These are phyloP conservation scores for Mustela nigripes DNA, from an alignment of 2,113 vertebrate species.

Conservation along the genomic window DNA sequence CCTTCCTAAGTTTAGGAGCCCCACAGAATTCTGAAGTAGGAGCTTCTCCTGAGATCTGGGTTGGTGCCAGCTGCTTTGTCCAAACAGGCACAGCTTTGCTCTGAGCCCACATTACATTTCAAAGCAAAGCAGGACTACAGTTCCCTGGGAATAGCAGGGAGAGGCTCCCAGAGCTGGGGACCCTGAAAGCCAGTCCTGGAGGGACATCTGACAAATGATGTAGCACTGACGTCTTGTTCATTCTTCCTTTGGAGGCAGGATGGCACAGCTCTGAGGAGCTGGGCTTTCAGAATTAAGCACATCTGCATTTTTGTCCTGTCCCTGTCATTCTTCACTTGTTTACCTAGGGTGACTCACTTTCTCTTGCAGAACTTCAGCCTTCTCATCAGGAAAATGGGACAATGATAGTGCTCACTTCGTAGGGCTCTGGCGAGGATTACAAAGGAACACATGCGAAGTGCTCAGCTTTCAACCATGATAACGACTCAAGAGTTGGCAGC, in stretches of 20 bases:
- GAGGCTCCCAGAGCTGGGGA: neutral
- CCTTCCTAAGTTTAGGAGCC: neutral
- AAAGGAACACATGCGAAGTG: fast-evolving
- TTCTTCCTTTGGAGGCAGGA: neutral
- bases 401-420: neutral
- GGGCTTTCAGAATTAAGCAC: neutral
- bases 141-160: neutral
- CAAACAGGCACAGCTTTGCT: neutral
- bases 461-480: neutral
- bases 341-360: neutral
- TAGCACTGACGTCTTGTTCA: no score
- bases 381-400: neutral
- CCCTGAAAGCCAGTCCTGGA: neutral
- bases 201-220: neutral
- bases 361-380: no score
- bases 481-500: neutral
- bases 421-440: neutral
- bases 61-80: neutral
- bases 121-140: neutral
- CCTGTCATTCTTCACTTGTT: neutral
- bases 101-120: neutral
- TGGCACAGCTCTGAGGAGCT: neutral
- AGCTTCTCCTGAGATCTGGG: neutral
- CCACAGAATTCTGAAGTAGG: neutral
- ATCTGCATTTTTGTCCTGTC: neutral